These are phyloP conservation scores for Anneissia japonica DNA, from an alignment of 35 echinoderm and acorn worm genomes.

Conservation along the genomic window DNA sequence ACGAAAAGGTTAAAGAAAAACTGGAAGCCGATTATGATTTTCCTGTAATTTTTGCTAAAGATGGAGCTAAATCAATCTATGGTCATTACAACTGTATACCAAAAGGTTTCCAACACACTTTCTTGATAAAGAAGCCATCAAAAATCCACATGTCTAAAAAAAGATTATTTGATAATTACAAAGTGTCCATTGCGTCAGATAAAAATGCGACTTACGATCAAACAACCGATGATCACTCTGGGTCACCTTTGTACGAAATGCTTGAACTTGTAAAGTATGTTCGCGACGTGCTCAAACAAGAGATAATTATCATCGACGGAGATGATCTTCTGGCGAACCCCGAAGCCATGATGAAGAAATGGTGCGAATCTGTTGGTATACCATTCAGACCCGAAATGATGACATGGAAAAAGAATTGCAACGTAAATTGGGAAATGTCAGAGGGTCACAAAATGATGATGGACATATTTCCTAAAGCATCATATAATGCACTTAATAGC, in stretches of 20 bases:
- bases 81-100: not conserved
- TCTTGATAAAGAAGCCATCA: not conserved
- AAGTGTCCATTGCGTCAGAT: not conserved
- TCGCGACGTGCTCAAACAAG: not conserved
- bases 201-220: not conserved
- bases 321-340: not conserved
- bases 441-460: not conserved
- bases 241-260: not conserved
- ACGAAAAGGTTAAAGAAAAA: not conserved
- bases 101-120: not conserved
- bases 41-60: not conserved
- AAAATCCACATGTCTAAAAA: not conserved
- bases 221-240: not conserved
- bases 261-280: not conserved
- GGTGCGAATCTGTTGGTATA: not conserved
- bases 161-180: not conserved
- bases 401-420: not conserved
- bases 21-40: not conserved
- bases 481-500: not conserved
- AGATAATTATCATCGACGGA: not conserved
- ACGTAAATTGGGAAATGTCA: not conserved
- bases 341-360: constrained; percentile 5
- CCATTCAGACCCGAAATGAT: not conserved
- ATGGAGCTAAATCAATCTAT: not conserved
- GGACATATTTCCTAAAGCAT: not conserved